Evolutionary conservation across 2,797 vertebrate genomes (phyloP).

Genomic region (Sternarchorhynchus goeldii): DNA sequence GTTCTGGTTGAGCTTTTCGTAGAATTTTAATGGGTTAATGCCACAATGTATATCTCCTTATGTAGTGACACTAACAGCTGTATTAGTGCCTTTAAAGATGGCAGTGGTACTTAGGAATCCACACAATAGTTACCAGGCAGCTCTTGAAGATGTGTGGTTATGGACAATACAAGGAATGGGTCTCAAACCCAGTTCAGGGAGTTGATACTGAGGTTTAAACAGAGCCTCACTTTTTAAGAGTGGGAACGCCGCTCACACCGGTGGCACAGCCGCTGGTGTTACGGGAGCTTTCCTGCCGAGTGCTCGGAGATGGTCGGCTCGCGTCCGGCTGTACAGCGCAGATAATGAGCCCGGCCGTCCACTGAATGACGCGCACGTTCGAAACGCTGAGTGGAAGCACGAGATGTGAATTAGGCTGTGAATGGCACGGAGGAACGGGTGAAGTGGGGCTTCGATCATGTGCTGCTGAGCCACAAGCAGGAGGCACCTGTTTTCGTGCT

Average conservation of each 20-base stretch:
- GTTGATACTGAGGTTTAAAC: background rate
- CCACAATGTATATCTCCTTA: background rate
- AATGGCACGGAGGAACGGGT: background rate
- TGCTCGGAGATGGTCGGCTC: background rate
- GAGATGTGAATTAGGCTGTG: background rate
- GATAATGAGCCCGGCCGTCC: background rate
- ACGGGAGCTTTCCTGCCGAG: background rate
- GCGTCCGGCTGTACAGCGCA: background rate
- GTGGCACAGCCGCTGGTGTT: background rate
- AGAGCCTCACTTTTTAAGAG: background rate
- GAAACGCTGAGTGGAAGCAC: background rate
- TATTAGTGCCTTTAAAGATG: background rate
- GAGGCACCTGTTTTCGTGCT: background rate
- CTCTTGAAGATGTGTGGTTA: constrained; percentile 3
- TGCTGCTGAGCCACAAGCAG: background rate
- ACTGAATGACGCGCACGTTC: background rate
- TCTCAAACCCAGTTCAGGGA: background rate
- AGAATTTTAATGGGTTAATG: background rate
- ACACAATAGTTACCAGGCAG: background rate
- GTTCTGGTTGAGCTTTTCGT: background rate
- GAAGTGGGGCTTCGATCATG: background rate
- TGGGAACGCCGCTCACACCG: background rate
- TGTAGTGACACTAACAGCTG: background rate
- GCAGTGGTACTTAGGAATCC: background rate
- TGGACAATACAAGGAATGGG: background rate